Conservation (phyloP, 1,140 invertebrate species). For the Saccostrea echinata region DNA sequence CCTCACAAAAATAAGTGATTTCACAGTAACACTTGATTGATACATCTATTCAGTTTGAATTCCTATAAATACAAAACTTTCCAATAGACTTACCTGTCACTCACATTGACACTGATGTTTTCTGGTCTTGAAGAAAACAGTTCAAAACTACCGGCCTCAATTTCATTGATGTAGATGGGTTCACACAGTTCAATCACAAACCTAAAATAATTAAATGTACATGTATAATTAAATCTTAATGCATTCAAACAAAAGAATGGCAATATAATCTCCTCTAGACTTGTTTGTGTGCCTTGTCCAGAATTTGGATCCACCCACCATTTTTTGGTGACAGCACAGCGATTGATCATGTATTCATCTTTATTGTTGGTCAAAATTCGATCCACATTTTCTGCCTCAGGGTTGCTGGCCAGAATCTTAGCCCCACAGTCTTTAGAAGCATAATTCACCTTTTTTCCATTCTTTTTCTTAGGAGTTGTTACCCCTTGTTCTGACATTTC, state of each 20-base stretch:
- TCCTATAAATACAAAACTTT: background rate
- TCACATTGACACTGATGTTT: constrained; percentile 90
- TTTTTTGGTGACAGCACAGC: constrained; percentile 86
- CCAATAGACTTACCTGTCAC: constrained; percentile 83
- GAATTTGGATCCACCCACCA: constrained; percentile 22
- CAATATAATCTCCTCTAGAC: background rate
- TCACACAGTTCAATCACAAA: constrained; percentile 99
- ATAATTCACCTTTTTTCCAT: constrained; percentile 79
- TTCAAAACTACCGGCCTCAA: constrained; percentile 98
- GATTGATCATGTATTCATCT: constrained; percentile 99
- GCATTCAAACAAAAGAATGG: background rate
- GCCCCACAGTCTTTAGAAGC: constrained; percentile 98
- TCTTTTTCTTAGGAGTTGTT: constrained; percentile 72
- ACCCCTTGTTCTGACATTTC: background rate
- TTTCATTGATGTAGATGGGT: constrained; percentile 90
- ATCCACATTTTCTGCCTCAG: constrained; percentile 90
- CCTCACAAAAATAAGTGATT: too few species aligned
- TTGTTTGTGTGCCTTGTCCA: background rate
- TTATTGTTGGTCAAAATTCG: constrained; percentile 91
- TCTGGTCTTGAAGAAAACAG: constrained; percentile 97
- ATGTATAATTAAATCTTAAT: background rate
- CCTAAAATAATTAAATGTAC: constrained; percentile 81
- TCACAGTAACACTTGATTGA: too few species aligned
- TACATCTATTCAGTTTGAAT: too few species aligned
- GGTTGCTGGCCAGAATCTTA: constrained; percentile 95